Evolutionary conservation across 2,888 invertebrate genomes (phyloP), one percentile per base, ranked within the genome.

Genomic region (Ophraella communa): DNA sequence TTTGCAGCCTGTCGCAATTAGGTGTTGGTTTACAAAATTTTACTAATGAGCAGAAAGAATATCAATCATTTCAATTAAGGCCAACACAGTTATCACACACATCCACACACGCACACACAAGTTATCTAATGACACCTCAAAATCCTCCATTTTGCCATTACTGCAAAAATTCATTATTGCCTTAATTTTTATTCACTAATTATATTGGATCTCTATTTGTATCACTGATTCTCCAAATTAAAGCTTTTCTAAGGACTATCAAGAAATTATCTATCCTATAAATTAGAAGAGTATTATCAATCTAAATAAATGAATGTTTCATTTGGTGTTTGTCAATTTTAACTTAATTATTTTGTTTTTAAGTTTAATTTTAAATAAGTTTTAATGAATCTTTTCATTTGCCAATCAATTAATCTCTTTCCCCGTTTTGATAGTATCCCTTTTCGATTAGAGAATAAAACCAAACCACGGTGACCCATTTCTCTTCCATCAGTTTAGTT

Each of bases 361-460:
- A 14, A 14, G 14, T 27, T 51, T 14, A 45, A 8, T 49, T 8
- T n/a, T 27, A 51, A 27, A 11, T 11, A 27, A 51, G 8, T 0
- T 51, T 51, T 24, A 23, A 51, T 51, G 14, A 51, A 51, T 18
- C 49, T 18, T 17, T 27, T 27, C 17, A 51, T 51, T 47, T 21
- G 23, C 17, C 10, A 18, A 30, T 51, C 27, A 27, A 27, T 51
- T 51, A 49, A 49, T 49, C 49, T 49, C n/a, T 24, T 49, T 24
- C 35, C n/a, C 24, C 49, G 23, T n/a, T 24, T 49, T 24, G 23
- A 24, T 23, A 49, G 49, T 23, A 24, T 14, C 49, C 49, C 14
- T 14, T 49, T n/a, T 49, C 49, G 49, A 23, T 24, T 2, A 49
- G 14, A 24, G n/a, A 35, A 35, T 35, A 49, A 49, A 24, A 49